Evolutionary conservation across 2,113 vertebrate species (phyloP).

Genomic region (Sturnus vulgaris): DNA sequence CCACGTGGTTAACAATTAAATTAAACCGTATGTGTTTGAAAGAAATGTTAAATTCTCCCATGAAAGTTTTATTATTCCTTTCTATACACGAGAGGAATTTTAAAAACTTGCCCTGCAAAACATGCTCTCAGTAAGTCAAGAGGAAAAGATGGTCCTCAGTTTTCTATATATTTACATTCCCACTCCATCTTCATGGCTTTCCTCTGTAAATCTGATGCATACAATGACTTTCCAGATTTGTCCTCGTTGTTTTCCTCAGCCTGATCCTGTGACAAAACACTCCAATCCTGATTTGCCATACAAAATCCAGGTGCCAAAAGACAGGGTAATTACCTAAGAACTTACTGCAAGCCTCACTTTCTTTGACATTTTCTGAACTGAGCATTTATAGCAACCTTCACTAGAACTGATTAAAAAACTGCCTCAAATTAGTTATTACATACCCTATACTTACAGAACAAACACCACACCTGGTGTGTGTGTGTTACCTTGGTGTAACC

Average conservation of each 20-base stretch:
- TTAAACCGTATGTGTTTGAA: neutral
- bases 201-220: neutral
- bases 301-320: neutral
- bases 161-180: neutral
- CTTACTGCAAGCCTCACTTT: neutral
- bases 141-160: neutral
- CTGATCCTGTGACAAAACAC: neutral
- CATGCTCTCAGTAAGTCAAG: neutral
- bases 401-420: neutral
- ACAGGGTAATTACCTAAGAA: neutral
- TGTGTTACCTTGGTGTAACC: no score
- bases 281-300: neutral
- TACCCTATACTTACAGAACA: neutral
- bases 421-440: neutral
- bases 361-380: neutral
- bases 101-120: neutral
- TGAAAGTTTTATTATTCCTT: neutral
- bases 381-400: neutral
- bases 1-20: neutral
- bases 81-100: neutral
- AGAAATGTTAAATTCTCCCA: neutral
- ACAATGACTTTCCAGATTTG: neutral
- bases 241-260: neutral
- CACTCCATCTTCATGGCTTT: neutral
- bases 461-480: neutral